Evolutionary conservation across 2,113 vertebrate genomes (phyloP).

Genomic region (Tamias sibiricus): DNA sequence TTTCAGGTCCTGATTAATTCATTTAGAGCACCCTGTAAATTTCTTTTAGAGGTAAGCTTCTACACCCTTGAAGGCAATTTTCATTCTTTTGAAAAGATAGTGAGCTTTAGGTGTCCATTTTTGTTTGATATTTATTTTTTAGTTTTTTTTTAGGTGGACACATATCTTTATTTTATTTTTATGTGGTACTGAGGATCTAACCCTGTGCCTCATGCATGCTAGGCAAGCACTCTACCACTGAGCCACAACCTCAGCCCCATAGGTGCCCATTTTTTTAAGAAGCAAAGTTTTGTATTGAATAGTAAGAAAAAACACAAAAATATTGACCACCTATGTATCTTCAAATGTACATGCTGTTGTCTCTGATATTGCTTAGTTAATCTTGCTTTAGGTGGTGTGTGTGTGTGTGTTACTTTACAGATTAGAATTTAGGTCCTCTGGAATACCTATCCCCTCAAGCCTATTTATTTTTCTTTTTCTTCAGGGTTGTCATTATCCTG

Average conservation of each 20-base stretch:
- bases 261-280: neutral
- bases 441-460: neutral
- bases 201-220: too few relatives aligned
- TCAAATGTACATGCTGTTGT: neutral
- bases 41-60: neutral
- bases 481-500: neutral
- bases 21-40: neutral
- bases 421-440: neutral
- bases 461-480: neutral
- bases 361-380: neutral
- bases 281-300: neutral
- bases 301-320: neutral
- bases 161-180: too few relatives aligned
- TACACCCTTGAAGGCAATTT: neutral
- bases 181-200: too few relatives aligned
- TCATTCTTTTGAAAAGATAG: neutral
- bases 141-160: too few relatives aligned
- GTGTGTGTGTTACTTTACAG: neutral
- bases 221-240: too few relatives aligned
- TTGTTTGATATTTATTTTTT: too few relatives aligned
- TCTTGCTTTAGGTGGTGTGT: neutral
- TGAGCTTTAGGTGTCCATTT: constrained; percentile 18
- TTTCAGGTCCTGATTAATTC: neutral
- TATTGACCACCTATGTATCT: neutral
- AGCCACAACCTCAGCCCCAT: too few relatives aligned